Evolutionary conservation across 1,140 invertebrate genomes (phyloP), one percentile per base, ranked within the genome.

Genomic region (Drosophila kepulauana): DNA sequence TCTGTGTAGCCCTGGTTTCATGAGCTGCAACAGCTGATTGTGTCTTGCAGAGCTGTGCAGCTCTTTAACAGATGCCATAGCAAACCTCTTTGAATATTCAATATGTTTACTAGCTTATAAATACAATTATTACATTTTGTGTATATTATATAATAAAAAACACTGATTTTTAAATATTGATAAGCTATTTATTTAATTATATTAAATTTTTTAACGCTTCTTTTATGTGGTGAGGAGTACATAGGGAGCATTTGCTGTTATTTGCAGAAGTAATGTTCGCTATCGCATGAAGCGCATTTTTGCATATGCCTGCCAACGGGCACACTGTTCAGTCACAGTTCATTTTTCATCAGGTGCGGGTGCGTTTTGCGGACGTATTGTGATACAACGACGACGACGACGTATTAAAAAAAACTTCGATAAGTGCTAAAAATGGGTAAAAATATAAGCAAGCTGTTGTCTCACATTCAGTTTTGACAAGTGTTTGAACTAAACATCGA

Each of bases 391-490:
- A 13, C 51, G 72, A 75, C 65, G 57, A 75, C 58, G 57, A 75
- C 72, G 72, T 75, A 75, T 75, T 63, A 65, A 63, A 75, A 74
- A 74, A 75, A 75, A 75, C 65, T 69, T 75, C 72, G 65, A 70
- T 69, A 75, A 70, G 66, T 75, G 72, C 66, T 75, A 64, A 75
- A 70, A 71, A 75, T 75, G 73, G 61, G 73, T 71, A 75, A 71
- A 70, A 75, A 73, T 72, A 66, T 63, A 72, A 52, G 52, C 73
- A 72, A 52, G 52, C 73, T 33, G 25, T 63, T 25, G 33, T 25
- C 57, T 68, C 6, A 25, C 57, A 57, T 46, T 51, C 25, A 49
- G 49, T 11, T 70, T 57, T 38, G 49, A 48, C 48, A 69, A 69
- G 71, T 70, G 51, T 63, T 35, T 25, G 41, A 69, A 63, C 25